Conservation (phyloP, 2,113 vertebrate genomes). For the Cnemophilus loriae region DNA sequence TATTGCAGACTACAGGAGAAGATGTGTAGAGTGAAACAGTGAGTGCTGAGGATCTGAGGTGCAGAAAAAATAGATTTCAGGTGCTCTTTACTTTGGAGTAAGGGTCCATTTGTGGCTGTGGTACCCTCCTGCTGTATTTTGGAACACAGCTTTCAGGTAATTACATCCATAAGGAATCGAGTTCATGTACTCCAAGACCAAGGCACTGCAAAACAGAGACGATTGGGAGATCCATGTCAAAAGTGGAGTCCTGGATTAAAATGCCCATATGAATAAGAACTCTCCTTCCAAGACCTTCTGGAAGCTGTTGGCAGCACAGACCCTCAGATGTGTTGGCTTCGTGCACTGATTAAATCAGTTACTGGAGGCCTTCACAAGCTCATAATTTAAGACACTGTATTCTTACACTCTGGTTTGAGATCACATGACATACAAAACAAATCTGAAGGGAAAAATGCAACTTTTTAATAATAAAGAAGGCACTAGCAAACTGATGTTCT, state of each 20-base stretch:
- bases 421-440: neutral
- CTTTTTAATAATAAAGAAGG: neutral
- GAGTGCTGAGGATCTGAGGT: neutral
- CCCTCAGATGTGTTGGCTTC: neutral
- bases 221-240: neutral
- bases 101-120: neutral
- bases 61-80: neutral
- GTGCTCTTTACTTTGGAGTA: neutral
- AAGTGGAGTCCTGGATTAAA: neutral
- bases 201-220: neutral
- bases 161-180: neutral
- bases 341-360: neutral
- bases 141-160: neutral
- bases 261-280: neutral
- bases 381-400: neutral
- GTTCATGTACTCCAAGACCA: neutral
- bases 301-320: neutral
- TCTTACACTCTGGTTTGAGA: neutral
- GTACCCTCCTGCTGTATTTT: neutral
- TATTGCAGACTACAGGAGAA: neutral
- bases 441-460: neutral
- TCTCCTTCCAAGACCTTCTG: neutral
- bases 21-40: neutral
- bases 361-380: neutral
- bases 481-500: neutral